Conservation (phyloP, 2,888 invertebrate species). For the Nomada ferruginata region DNA sequence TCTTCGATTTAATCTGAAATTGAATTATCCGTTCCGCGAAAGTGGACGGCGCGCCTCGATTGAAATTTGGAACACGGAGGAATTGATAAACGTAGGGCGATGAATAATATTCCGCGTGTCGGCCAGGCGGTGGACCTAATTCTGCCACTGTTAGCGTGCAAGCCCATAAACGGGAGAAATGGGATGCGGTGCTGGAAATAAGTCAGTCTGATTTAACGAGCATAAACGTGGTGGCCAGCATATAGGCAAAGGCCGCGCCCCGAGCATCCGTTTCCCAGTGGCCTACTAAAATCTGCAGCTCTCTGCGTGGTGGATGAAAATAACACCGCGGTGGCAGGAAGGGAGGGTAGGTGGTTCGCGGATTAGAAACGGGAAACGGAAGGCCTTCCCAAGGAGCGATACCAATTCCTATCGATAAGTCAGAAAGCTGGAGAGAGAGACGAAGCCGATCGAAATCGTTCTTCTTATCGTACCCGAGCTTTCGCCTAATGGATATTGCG, state of each 20-base stretch:
- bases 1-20: too few relatives aligned
- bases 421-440: not conserved
- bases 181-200: conserved; percentile 38
- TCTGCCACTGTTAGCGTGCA: conserved; percentile 35
- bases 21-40: too few relatives aligned
- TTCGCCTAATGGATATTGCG: conserved; percentile 58
- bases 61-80: too few relatives aligned
- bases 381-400: conserved; percentile 14
- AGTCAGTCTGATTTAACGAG: conserved; percentile 55
- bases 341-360: conserved; percentile 20
- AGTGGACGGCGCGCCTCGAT: too few relatives aligned
- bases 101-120: conserved; percentile 20
- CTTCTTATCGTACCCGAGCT: conserved; percentile 10
- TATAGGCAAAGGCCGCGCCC: conserved; percentile 65
- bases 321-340: conserved; percentile 63
- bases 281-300: conserved; percentile 70
- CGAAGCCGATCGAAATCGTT: conserved; percentile 35
- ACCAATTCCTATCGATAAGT: conserved; percentile 27
- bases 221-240: conserved; percentile 46
- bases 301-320: conserved; percentile 60
- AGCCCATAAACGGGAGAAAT: conserved; percentile 31
- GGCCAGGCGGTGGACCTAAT: conserved; percentile 12
- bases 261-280: conserved; percentile 71
- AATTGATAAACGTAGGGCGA: too few relatives aligned
- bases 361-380: conserved; percentile 36